phyloP scores from a whole-genome alignment of 2,113 vertebrate species.

The Hippoglossus stenolepis region DNA sequence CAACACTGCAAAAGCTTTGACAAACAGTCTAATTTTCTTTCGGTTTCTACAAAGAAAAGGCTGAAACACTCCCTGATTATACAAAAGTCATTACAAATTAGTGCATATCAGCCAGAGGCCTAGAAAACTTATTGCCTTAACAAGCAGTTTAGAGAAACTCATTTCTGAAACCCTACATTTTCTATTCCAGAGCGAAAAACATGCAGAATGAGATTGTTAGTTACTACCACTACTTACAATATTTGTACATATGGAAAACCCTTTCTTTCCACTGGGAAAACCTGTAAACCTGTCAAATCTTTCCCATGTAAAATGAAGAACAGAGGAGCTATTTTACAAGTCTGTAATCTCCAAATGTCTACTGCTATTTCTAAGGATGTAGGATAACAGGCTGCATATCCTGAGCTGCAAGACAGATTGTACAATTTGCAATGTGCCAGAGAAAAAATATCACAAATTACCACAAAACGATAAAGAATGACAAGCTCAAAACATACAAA shows the following conservation, averaged over 20 bases:
- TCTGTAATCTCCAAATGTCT: slow-evolving; percentile 65
- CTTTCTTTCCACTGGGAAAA: slow-evolving; percentile 40
- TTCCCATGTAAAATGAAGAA: slow-evolving; percentile 51
- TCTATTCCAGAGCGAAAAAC: slow-evolving; percentile 65
- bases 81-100: slow-evolving; percentile 80
- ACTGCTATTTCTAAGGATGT: slow-evolving; percentile 60
- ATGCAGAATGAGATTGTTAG: slow-evolving; percentile 58
- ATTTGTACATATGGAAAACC: slow-evolving; percentile 60
- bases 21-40: slow-evolving; percentile 64
- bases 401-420: slow-evolving; percentile 78
- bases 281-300: slow-evolving; percentile 30
- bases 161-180: slow-evolving; percentile 70
- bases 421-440: slow-evolving; percentile 52
- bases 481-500: background rate
- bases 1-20: slow-evolving; percentile 39
- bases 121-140: slow-evolving; percentile 79
- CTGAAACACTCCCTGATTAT: slow-evolving; percentile 72
- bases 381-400: slow-evolving; percentile 65
- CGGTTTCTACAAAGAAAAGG: slow-evolving; percentile 62
- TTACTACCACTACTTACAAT: slow-evolving; percentile 57
- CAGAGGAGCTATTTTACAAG: slow-evolving; percentile 34
- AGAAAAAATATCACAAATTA: slow-evolving; percentile 28
- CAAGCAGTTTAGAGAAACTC: slow-evolving; percentile 70
- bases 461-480: background rate
- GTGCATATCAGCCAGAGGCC: slow-evolving; percentile 81